Conservation (phyloP, 2,888 invertebrate genomes). For the Noctua comes region DNA sequence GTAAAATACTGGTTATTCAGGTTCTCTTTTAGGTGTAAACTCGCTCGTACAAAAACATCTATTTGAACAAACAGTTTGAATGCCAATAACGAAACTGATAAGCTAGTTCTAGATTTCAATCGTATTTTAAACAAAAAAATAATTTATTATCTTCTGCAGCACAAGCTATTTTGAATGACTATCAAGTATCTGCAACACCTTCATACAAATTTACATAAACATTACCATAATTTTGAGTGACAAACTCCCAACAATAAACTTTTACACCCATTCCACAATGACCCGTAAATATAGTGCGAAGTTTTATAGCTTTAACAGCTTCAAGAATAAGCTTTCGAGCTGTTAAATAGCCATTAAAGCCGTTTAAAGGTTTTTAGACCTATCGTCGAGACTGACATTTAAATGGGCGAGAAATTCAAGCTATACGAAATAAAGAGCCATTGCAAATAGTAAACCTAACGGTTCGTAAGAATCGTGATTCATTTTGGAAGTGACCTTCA, state of each 20-base stretch:
- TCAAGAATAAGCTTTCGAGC: slow-evolving; percentile 41
- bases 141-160: not conserved
- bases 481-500: slow-evolving; percentile 55
- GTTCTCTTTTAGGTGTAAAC: not conserved
- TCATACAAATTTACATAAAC: not conserved
- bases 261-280: slow-evolving; percentile 41
- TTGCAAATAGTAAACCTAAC: slow-evolving; percentile 40
- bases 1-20: slow-evolving; percentile 9
- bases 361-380: slow-evolving; percentile 28
- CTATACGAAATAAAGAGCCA: not conserved
- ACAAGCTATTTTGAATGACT: not conserved
- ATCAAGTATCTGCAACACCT: no score
- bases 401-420: slow-evolving; percentile 16
- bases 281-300: slow-evolving; percentile 36
- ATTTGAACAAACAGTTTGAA: not conserved
- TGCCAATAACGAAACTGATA: not conserved
- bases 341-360: slow-evolving; percentile 46
- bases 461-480: slow-evolving; percentile 39
- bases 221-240: slow-evolving; percentile 19
- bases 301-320: slow-evolving; percentile 44
- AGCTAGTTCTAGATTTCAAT: not conserved
- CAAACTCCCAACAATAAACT: slow-evolving; percentile 39
- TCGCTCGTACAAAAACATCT: not conserved
- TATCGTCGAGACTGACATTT: slow-evolving; percentile 7
- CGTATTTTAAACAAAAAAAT: not conserved